phyloP scores from a whole-genome alignment of 2,797 vertebrate species.

The Cuculus canorus region DNA sequence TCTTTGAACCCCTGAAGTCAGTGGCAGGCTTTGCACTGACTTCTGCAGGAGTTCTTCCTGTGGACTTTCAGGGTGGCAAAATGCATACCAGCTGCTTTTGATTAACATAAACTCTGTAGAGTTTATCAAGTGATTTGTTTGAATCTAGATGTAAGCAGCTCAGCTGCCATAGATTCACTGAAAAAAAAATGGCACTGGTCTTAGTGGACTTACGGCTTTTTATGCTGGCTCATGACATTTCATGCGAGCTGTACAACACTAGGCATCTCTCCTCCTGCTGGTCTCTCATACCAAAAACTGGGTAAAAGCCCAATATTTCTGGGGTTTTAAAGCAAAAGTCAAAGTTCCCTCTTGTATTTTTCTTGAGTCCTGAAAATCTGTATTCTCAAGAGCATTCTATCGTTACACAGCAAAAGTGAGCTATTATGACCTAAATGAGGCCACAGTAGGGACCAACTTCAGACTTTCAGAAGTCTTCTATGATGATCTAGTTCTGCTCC shows the following conservation, averaged over 20 bases:
- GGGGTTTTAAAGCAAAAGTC: not conserved
- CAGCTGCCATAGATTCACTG: not conserved
- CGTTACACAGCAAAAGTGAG: not conserved
- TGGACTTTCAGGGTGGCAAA: not conserved
- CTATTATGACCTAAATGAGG: not conserved
- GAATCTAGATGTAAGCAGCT: not conserved
- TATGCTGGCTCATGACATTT: not conserved
- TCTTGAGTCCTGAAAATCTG: not conserved
- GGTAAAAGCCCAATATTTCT: not conserved
- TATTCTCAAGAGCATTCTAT: not conserved
- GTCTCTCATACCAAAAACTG: not conserved
- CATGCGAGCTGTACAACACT: rapidly evolving
- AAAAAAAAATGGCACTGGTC: rapidly evolving
- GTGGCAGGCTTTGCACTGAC: not conserved
- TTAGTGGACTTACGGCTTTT: not conserved
- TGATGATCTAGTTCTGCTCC: not conserved
- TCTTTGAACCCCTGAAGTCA: not conserved
- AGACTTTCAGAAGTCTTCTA: not conserved
- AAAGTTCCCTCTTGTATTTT: not conserved
- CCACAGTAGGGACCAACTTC: not conserved
- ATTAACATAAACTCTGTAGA: not conserved
- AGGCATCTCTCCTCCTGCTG: not conserved
- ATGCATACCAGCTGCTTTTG: not conserved
- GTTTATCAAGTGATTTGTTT: not conserved
- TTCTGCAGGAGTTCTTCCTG: not conserved